Percentiles rank a stretch among this genome's conserved stretches.
phyloP scores from a whole-genome alignment of 2,113 vertebrate species.

The Psephotus haematonotus region DNA sequence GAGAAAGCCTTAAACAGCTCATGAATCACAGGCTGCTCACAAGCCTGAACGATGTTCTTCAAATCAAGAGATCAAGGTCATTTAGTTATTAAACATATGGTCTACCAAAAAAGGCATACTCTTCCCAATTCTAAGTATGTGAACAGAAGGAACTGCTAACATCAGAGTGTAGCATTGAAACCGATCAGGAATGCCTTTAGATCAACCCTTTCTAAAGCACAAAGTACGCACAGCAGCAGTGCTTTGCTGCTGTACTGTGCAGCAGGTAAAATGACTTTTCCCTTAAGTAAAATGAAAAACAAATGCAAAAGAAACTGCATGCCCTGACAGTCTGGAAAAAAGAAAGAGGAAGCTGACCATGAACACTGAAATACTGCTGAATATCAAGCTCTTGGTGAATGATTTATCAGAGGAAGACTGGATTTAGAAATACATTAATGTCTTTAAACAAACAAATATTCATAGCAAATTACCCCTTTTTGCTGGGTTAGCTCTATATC shows the following conservation, averaged over 20 bases:
- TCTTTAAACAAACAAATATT: background rate
- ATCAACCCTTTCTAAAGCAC: background rate
- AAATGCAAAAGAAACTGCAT: background rate
- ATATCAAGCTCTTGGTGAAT: background rate
- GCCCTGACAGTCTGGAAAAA: background rate
- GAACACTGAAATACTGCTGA: background rate
- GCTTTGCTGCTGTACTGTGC: background rate
- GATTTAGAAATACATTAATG: background rate
- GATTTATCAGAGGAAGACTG: background rate
- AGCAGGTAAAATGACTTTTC: background rate
- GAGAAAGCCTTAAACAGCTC: background rate
- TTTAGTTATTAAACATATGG: conserved; percentile 19
- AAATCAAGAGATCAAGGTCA: conserved; percentile 3
- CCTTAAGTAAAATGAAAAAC: background rate
- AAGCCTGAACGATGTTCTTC: background rate
- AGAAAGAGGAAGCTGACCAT: background rate
- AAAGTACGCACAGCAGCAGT: background rate
- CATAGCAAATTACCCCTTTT: background rate
- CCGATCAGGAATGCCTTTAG: background rate
- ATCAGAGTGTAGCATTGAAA: background rate
- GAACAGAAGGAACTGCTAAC: conserved; percentile 30
- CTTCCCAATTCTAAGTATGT: background rate
- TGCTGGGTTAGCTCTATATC: background rate
- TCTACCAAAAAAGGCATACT: conserved; percentile 32
- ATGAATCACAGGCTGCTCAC: background rate